Percentiles rank a stretch among this genome's conserved stretches.
Conservation (phyloP, 2,797 vertebrate species). For the Hipposideros larvatus region DNA sequence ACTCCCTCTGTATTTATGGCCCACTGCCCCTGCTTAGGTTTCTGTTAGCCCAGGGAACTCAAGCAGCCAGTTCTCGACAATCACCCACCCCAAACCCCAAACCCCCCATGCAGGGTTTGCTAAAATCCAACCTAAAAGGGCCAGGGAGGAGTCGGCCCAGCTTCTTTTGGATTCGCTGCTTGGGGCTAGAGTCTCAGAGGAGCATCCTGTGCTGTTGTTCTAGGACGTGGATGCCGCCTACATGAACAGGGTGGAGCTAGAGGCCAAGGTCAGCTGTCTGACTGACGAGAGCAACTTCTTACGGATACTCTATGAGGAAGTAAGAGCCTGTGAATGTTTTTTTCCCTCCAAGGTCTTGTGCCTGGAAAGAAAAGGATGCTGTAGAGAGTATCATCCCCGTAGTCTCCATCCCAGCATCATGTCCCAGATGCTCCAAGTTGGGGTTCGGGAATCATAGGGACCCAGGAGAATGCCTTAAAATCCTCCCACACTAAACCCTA, state of each 20-base stretch:
- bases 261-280: constrained; percentile 79
- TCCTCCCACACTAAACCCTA: neutral
- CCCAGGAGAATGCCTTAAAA: neutral
- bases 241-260: constrained; percentile 85
- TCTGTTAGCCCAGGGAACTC: neutral
- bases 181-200: neutral
- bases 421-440: neutral
- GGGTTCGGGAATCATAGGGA: neutral
- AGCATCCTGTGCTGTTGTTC: neutral
- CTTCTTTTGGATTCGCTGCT: neutral
- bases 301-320: constrained; percentile 75
- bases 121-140: neutral
- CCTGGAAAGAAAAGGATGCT: neutral
- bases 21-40: neutral
- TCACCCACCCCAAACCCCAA: neutral
- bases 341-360: neutral
- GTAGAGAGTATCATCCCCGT: neutral
- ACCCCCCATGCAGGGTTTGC: neutral
- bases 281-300: constrained; percentile 84
- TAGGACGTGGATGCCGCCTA: constrained; percentile 83
- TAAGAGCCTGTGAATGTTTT: constrained; percentile 64
- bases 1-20: neutral
- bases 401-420: neutral
- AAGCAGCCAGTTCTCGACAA: neutral
- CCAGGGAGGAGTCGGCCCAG: neutral